Evolutionary conservation across 2,888 invertebrate genomes (phyloP), one percentile per base, ranked within the genome.

Genomic region (Diadromus collaris): DNA sequence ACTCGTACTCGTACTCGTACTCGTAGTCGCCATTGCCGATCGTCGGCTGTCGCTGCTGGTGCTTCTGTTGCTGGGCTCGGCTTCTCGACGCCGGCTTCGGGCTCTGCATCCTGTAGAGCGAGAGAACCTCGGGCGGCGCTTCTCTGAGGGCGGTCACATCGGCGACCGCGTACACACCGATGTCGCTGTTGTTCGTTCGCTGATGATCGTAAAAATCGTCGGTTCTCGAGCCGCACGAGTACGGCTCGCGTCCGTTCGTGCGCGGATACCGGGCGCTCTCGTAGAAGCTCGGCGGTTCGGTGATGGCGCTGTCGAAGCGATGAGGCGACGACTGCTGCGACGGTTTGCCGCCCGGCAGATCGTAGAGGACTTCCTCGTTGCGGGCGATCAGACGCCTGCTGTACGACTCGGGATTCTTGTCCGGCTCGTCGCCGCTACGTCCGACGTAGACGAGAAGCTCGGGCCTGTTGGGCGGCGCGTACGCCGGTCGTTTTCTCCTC

Each of bases 371-470:
- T n/a, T 89, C 89, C 76, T 90, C 89, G 76, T 85, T 86, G n/a
- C 87, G 78, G 2, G 87, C 85, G 44, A 90, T 84, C 76, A 90
- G 79, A 32, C 89, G 82, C 1, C 89, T 81, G 65, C 88, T 89
- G 82, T 89, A 90, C 16, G 89, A 88, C 76, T 88, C 88, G 10
- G 74, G 80, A 51, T 85, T 87, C 76, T 90, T 90, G 81, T 87
- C 88, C 13, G 81, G 76, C 63, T 88, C 88, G 80, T 86, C 87
- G 79, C 82, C 84, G 10, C 86, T 85, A n/a, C 88, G 82, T 2
- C 89, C 90, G 1, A 90, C 90, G 86, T 90, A 90, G 60, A 90
- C 90, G 61, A 90, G 85, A 10, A 90, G 84, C 58, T 90, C 90
- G 9, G 90, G 90, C 2, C 90, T 85, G 27, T 87, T 89, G 0